Base-by-base conservation (phyloP, 2,888 invertebrate genomes). In the Parnassius smintheus region DNA sequence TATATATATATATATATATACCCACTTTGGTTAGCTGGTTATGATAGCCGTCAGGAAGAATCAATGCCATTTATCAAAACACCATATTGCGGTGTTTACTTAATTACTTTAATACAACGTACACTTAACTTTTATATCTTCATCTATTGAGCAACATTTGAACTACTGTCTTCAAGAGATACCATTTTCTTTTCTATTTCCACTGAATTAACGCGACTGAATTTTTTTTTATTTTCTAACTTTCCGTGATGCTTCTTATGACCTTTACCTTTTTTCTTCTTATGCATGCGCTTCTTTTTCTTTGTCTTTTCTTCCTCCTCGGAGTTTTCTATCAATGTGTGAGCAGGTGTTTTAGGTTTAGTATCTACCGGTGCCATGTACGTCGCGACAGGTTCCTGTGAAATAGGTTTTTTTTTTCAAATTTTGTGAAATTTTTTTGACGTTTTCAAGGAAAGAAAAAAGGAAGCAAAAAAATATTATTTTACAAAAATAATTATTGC, bases 331-430 rank as follows among this genome's bases (percentile, higher is more conserved):
- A 59, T 35, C 56, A 60, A 12, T 42, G 64, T 53, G 22, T 64
- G 64, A 18, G 56, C 56, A 22, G 67, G 72, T 9, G 12, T 4
- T 42, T 80, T 83, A 0, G 77, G 75, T 0, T 74, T 71, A 2
- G 69, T 79, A 1, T 86, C 86, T 0, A 87, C 82, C 0, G 90
- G 88, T 0, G 88, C 90, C 88, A 89, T 86, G 71, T 88, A 90
- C 0, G 82, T 86, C 3, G 72, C 71, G 0, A 74, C 68, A 2
- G 86, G 85, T 63, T 85, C 88, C 88, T 88, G 66, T 3, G 22
- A 51, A 52, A 7, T 51, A 12, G 18, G 10, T 59, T 18, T n/a
- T 11, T 11, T n/a, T 46, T 46, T 25, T 35, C 18, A 18, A 18
- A 18, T 18, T 18, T 35, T 35, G 35, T 35, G 35, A 35, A 35